These are phyloP conservation scores for Physeter macrocephalus DNA, from an alignment of 2,113 vertebrate genomes.

Conservation along the genomic window DNA sequence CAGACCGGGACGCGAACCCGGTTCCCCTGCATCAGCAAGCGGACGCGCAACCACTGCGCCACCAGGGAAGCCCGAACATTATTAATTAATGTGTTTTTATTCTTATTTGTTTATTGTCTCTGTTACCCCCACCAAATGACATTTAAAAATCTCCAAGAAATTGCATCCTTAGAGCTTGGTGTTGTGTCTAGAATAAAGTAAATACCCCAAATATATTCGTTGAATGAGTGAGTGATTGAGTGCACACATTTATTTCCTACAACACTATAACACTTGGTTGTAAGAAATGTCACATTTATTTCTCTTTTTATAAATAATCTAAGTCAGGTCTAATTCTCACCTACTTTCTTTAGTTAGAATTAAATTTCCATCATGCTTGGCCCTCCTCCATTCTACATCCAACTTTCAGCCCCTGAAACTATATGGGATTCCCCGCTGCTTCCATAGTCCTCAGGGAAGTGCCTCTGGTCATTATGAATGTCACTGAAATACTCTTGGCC, in stretches of 20 bases:
- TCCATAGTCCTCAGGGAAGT: not conserved
- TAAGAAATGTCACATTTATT: not conserved
- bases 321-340: not conserved
- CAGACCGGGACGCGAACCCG: too few relatives aligned
- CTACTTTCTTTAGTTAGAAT: not conserved
- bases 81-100: not conserved
- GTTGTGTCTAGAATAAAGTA: not conserved
- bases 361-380: not conserved
- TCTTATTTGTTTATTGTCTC: not conserved
- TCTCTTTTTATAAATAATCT: not conserved
- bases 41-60: too few relatives aligned
- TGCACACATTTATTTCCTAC: not conserved
- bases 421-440: not conserved
- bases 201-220: not conserved
- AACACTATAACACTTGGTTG: not conserved
- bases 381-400: not conserved
- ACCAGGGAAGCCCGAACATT: too few relatives aligned
- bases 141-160: not conserved
- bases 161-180: not conserved
- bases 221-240: not conserved
- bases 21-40: too few relatives aligned
- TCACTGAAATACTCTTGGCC: too few relatives aligned
- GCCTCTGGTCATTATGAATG: not conserved
- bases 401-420: not conserved
- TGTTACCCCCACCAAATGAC: not conserved